Base-by-base conservation (phyloP, 2,888 invertebrate genomes). In the Apodemia hepburni region DNA sequence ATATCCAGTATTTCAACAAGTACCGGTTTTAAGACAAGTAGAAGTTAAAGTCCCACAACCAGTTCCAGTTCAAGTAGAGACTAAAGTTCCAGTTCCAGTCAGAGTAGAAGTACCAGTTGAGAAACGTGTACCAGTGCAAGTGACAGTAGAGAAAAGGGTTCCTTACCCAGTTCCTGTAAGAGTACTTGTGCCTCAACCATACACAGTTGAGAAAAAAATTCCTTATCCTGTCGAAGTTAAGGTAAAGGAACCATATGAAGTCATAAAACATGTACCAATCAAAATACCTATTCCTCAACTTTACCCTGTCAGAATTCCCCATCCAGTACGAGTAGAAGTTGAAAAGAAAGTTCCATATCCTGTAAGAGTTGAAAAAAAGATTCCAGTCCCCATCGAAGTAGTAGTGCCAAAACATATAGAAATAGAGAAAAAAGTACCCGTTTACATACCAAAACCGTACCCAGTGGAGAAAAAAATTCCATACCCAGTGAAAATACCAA, bases 121-220 rank as follows among this genome's bases (percentile, higher is more conserved):
- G 64, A 84, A 83, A 69, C 88, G 76, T 33, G 62, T 67, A 42
- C 70, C 69, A n/a, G 82, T 85, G 11, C 87, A 87, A 7, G 82
- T 87, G 7, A 73, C 78, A 1, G 83, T 92, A 0, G 93, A 93
- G 75, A 81, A 87, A 68, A 74, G 73, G 3, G 82, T 85, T 9
- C 84, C 79, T 2, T 71, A 71, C 62, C 70, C 71, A 11, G 70
- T 70, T n/a, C 88, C 89, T 0, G 84, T 87, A 29, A 88, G 79
- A 74, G 82, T 92, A 35, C 71, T 82, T 61, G 85, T 92, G 29
- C 92, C 92, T 4, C 85, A 87, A 68, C 89, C 90, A 3, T 88
- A 89, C 63, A 90, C 93, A 0, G 92, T 93, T 61, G 93, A 93
- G 75, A 87, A 88, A n/a, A 91, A 85, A 75, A 91, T 93, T n/a